phyloP scores from a whole-genome alignment of 2,888 invertebrate genomes.

The Phortica magna region DNA sequence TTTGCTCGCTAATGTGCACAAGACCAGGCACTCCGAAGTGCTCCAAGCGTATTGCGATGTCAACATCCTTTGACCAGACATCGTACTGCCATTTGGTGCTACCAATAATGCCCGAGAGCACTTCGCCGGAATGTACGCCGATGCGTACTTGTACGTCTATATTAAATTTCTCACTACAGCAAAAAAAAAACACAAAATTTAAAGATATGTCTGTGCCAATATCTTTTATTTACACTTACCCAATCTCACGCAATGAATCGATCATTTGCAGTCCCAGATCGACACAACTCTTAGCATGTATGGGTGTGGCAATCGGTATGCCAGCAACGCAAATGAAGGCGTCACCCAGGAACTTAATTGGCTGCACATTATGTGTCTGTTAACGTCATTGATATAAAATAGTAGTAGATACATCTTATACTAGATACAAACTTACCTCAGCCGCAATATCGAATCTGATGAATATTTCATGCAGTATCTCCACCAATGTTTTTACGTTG shows the following conservation, averaged over 20 bases:
- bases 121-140: slow-evolving; percentile 94
- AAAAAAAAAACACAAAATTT: background rate
- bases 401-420: background rate
- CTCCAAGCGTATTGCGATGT: slow-evolving; percentile 96
- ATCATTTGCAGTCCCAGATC: slow-evolving; percentile 94
- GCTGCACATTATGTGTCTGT: slow-evolving; percentile 84
- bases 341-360: slow-evolving; percentile 94
- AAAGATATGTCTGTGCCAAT: too few relatives aligned
- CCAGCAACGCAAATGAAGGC: slow-evolving; percentile 95
- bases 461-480: slow-evolving; percentile 91
- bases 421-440: slow-evolving; percentile 80
- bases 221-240: slow-evolving; percentile 77
- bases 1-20: slow-evolving; percentile 91
- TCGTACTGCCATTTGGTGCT: slow-evolving; percentile 96
- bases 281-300: slow-evolving; percentile 92
- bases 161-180: slow-evolving; percentile 85
- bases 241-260: slow-evolving; percentile 87
- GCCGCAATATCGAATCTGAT: slow-evolving; percentile 94
- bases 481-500: slow-evolving; percentile 88
- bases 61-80: slow-evolving; percentile 94
- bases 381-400: background rate
- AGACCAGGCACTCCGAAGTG: slow-evolving; percentile 92
- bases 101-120: slow-evolving; percentile 93
- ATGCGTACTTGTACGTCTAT: slow-evolving; percentile 96
- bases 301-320: slow-evolving; percentile 85